Evolutionary conservation across 1,140 invertebrate species (phyloP), one percentile per base, ranked within the genome.

Genomic region (Orchesella cincta): DNA sequence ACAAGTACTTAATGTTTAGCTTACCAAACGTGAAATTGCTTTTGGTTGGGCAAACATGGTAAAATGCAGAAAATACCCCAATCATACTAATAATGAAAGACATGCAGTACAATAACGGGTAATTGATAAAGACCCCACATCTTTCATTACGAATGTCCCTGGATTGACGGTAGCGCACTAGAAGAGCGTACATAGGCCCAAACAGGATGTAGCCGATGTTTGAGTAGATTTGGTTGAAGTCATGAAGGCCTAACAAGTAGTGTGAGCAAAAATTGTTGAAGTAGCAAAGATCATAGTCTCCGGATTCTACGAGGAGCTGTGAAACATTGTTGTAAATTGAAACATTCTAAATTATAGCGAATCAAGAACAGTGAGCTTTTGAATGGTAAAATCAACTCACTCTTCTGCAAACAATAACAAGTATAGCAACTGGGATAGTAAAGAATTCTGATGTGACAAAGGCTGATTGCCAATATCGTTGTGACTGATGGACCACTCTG

Each of bases 261-360:
- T 94, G 92, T 0, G 93, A 90, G 85, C 95, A 97, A 14, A 93
- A 85, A 85, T 96, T 96, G 85, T 97, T 97, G 87, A 95, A 97
- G 84, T 95, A 97, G 84, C 95, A 97, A 36, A 95, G 87, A 86
- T 97, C 94, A 83, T 95, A 91, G 85, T 96, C 91, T 20, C 94
- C 94, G 0, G 93, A 93, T 62, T 90, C 87, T 83, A 92, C 90
- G 3, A 96, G 84, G 0, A 94, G 88, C 90, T 94, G 86, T 57
- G n/a, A n/a, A n/a, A n/a, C n/a, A n/a, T n/a, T n/a, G n/a, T n/a
- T n/a, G n/a, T n/a, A n/a, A n/a, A n/a, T n/a, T n/a, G n/a, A n/a
- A n/a, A n/a, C n/a, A n/a, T n/a, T n/a, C n/a, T n/a, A n/a, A n/a
- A n/a, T n/a, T n/a, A n/a, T n/a, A n/a, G n/a, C n/a, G n/a, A n/a